Conservation (phyloP, 2,888 invertebrate genomes). For the Lamellibrachia satsuma region DNA sequence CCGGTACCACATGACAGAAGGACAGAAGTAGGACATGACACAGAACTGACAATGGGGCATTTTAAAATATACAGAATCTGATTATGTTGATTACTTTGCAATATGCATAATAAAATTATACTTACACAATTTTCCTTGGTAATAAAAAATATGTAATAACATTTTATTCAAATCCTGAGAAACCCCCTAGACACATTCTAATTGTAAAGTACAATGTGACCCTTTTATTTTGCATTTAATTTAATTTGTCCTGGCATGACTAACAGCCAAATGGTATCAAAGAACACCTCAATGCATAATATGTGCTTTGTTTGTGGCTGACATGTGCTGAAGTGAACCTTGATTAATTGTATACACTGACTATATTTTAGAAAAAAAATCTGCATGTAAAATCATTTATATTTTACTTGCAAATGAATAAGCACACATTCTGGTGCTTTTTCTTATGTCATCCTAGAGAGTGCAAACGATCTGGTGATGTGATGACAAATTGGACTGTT, state of each 20-base stretch:
- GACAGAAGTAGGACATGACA: neutral
- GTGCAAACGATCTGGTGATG: neutral
- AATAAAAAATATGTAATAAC: too few relatives aligned
- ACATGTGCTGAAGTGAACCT: neutral
- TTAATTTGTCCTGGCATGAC: too few relatives aligned
- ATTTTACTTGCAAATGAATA: conserved; percentile 12
- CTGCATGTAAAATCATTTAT: neutral
- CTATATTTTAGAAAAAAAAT: neutral
- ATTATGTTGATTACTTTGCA: neutral
- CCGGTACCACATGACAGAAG: too few relatives aligned
- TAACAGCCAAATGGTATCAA: too few relatives aligned
- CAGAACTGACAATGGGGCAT: neutral
- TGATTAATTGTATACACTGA: neutral
- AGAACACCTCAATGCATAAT: neutral
- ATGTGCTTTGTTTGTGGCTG: neutral
- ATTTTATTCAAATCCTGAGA: too few relatives aligned
- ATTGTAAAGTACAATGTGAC: too few relatives aligned
- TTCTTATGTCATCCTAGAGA: neutral
- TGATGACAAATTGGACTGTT: neutral
- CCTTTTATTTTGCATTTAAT: too few relatives aligned
- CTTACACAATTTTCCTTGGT: too few relatives aligned
- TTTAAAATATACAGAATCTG: neutral
- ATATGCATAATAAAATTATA: neutral
- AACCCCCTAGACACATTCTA: too few relatives aligned
- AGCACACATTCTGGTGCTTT: neutral